Percentiles rank a stretch among this genome's conserved stretches.
These are phyloP conservation scores for Nomada flava DNA, from an alignment of 2,888 invertebrate genomes.

Conservation along the genomic window DNA sequence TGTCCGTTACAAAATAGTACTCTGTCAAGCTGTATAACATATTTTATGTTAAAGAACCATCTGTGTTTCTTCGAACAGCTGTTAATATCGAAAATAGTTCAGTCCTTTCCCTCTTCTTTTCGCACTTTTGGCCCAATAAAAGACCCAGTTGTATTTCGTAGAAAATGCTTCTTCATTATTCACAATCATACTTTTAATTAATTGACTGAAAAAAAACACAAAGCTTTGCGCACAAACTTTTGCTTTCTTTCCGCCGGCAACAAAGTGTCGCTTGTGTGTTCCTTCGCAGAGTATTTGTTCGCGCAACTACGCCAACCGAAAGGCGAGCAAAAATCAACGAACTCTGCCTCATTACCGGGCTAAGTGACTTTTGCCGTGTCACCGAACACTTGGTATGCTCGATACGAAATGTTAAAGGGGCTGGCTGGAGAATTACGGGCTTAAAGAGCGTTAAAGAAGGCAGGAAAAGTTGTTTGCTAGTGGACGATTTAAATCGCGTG, in stretches of 20 bases:
- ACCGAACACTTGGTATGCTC: slow-evolving; percentile 72
- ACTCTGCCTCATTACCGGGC: slow-evolving; percentile 69
- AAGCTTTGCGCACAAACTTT: not conserved
- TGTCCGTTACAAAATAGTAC: no score
- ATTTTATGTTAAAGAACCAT: no score
- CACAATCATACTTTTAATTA: no score
- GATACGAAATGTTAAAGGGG: slow-evolving; percentile 57
- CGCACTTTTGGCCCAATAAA: no score
- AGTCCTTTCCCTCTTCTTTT: no score
- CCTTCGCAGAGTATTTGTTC: not conserved
- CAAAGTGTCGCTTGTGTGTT: slow-evolving; percentile 8
- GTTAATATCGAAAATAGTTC: no score
- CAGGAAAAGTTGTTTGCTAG: slow-evolving; percentile 27
- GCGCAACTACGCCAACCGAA: slow-evolving; percentile 50
- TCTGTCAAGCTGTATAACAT: no score
- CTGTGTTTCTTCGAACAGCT: no score
- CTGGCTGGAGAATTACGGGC: slow-evolving; percentile 49
- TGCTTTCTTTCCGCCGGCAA: not conserved
- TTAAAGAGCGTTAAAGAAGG: slow-evolving; percentile 65
- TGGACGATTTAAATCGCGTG: slow-evolving; percentile 13
- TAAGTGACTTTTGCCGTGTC: slow-evolving; percentile 79
- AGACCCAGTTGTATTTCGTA: no score
- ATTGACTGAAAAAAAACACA: not conserved
- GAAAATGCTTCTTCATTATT: no score
- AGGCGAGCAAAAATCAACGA: slow-evolving; percentile 65